Percentiles rank a stretch among this genome's conserved stretches.
Evolutionary conservation across 2,113 vertebrate species (phyloP).

Genomic region (Phrynosoma platyrhinos): DNA sequence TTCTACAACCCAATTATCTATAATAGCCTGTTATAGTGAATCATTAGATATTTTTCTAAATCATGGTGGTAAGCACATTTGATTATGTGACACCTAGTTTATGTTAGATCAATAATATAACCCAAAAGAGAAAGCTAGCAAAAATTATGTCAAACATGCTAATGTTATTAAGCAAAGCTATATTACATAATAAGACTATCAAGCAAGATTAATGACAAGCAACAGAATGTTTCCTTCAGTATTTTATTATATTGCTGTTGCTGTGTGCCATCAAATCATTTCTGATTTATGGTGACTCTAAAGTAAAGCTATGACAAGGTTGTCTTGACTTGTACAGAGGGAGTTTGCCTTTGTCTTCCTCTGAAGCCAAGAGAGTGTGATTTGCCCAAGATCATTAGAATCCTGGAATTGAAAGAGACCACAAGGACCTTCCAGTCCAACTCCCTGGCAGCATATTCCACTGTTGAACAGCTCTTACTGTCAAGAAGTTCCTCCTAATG

Average conservation of each 20-base stretch:
- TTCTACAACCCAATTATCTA: neutral
- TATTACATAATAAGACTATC: conserved; percentile 3
- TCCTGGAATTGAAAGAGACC: too few species aligned
- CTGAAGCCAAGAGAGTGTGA: too few species aligned
- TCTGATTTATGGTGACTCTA: too few species aligned
- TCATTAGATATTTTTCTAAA: neutral
- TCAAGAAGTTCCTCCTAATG: too few species aligned
- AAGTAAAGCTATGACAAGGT: too few species aligned
- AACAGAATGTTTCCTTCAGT: neutral
- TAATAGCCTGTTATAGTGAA: neutral
- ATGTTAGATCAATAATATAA: neutral
- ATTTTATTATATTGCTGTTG: neutral
- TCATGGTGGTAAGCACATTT: neutral
- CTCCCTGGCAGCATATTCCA: too few species aligned
- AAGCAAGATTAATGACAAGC: neutral
- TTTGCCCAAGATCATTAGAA: too few species aligned
- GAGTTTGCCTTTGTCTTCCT: too few species aligned
- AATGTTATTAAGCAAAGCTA: conserved; percentile 3
- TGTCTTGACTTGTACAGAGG: too few species aligned
- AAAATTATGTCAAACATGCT: neutral
- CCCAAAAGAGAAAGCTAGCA: neutral
- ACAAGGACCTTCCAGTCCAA: too few species aligned
- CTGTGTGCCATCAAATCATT: neutral
- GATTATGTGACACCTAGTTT: neutral
- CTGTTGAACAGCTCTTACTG: too few species aligned